Base-by-base conservation (phyloP, 64 coral and sea anemone genomes). In the Montipora sp. region DNA sequence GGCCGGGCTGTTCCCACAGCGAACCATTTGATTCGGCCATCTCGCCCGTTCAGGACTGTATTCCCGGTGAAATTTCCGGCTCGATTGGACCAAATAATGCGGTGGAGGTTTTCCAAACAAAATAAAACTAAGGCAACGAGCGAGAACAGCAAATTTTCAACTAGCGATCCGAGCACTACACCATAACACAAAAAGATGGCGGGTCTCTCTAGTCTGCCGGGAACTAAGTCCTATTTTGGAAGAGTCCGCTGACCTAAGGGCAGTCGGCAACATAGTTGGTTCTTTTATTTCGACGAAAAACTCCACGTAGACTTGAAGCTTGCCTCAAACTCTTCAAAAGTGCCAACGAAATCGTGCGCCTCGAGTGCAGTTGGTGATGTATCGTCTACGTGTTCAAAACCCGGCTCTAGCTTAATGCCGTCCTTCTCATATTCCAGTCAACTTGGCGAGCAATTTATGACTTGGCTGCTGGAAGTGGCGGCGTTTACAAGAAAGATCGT, bases 11-110 rank as follows among this genome's bases (percentile, higher is more conserved):
- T 45, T 83, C 80, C 57, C 57, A 83, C 57, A 44, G 80, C 27
- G 59, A 65, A 83, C 58, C 59, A 83, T 83, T 83, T 83, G 80
- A 83, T 83, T 83, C 80, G 21, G 80, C 80, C 58, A 83, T 83
- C 80, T 83, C 58, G 23, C 78, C 45, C 57, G 59, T 66, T 83
- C 45, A 83, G 80, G 57, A 83, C 80, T 18, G 80, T 75, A 89
- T 77, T 77, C 79, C 87, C 57, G 16, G 74, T 77, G 20, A 65
- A 77, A 61, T 63, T 12, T 75, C 87, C 44, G 27, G 24, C 58
- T 89, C 71, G 71, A 75, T 24, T 7, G 57, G 21, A 24, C 74
- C 49, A 77, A 78, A 78, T 59, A 77, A 78, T 61, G 51, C 24
- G 72, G 75, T 9, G 74, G 4, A 89, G 87, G n/a, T 75, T 75